A percentile compares a stretch with the other conserved stretches of the same genome.
Evolutionary conservation across 1,140 invertebrate genomes (phyloP).

Genomic region (Brachionus plicatilis): DNA sequence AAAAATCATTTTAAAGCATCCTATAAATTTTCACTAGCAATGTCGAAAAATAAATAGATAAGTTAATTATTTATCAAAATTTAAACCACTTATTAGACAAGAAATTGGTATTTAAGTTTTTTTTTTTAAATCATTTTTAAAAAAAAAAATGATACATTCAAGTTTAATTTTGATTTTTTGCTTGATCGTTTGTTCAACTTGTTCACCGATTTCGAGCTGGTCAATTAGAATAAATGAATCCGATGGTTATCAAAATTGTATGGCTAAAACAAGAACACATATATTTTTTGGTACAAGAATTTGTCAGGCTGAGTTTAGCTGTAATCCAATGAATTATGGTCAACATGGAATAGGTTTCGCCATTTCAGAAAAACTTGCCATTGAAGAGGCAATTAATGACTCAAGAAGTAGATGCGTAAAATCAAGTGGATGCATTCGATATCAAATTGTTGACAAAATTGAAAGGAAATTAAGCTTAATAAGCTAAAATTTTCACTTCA

Average conservation of each 20-base stretch:
- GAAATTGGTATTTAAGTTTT: no score
- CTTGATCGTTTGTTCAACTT: background rate
- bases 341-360: background rate
- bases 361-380: background rate
- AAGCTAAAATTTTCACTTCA: background rate
- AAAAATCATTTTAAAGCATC: background rate
- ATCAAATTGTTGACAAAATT: background rate
- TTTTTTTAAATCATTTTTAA: no score
- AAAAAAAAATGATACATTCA: background rate
- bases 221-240: background rate
- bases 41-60: background rate
- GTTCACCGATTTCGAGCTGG: background rate
- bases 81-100: background rate
- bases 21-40: background rate
- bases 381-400: background rate
- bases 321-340: background rate
- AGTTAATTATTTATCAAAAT: background rate
- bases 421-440: background rate
- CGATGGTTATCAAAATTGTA: background rate
- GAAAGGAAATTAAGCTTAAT: background rate
- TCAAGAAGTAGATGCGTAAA: background rate
- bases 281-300: background rate
- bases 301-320: background rate
- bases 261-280: background rate
- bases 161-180: background rate